Evolutionary conservation across 2,888 invertebrate genomes (phyloP), one percentile per base, ranked within the genome.

Genomic region (Diabrotica balteata): DNA sequence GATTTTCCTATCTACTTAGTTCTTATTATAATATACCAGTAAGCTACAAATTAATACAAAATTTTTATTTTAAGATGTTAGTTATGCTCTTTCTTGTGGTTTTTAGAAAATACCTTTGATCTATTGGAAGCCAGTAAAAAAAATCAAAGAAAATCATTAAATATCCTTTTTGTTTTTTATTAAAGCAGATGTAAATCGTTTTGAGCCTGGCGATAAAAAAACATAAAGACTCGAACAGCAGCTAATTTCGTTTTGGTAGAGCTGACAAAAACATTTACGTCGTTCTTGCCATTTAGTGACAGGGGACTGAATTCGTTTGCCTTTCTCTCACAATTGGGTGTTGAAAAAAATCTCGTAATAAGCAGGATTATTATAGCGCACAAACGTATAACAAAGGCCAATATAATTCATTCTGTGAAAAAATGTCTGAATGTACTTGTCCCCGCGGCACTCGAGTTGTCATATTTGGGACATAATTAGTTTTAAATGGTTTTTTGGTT

Each of bases 211-310:
- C 59, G 51, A 59, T 59, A 51, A 59, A 59, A 59, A 59, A 59
- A 45, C 50, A 59, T 59, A 51, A 59, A 59, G 51, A 17, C 43
- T 11, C 55, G 32, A 32, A 32, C 55, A 55, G 50, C 43, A 59
- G 59, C 51, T 59, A 59, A 59, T 59, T 59, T 51, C 51, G 59
- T 59, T 59, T 59, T 59, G 51, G 59, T 59, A 44, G 43, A 51
- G 17, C 59, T 59, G 59, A 59, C 59, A 51, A 59, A 59, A 59
- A 59, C 59, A 59, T 59, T 59, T 59, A 59, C 51, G 59, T 8
- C 51, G 59, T 50, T 59, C 59, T 59, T 59, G 51, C 51, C 59
- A 59, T 59, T 59, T 59, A 59, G 51, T 51, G 59, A 59, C 59
- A 59, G 51, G 59, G 59, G 51, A 59, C 51, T 11, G 51, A 59